phyloP scores from a whole-genome alignment of 2,888 invertebrate genomes.

The Acrobasis repandana region DNA sequence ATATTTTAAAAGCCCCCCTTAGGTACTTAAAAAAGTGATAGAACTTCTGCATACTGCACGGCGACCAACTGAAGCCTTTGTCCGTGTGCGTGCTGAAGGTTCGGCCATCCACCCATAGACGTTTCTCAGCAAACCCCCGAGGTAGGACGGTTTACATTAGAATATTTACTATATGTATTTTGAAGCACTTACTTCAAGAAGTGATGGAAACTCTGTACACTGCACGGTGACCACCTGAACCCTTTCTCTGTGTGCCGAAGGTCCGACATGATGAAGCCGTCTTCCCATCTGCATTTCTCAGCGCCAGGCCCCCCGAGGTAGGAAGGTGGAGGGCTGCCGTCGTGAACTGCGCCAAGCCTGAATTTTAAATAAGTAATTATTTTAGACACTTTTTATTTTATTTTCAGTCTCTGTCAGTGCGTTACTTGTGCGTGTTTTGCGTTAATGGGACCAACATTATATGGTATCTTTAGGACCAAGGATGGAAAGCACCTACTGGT shows the following conservation, averaged over 20 bases:
- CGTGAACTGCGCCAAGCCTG: slow-evolving; percentile 97
- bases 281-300: slow-evolving; percentile 97
- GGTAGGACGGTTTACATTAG: slow-evolving; percentile 94
- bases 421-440: not conserved
- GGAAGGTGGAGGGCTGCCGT: slow-evolving; percentile 96
- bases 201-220: slow-evolving; percentile 96
- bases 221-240: slow-evolving; percentile 97
- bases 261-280: slow-evolving; percentile 98
- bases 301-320: slow-evolving; percentile 97
- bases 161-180: no score
- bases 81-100: slow-evolving; percentile 96
- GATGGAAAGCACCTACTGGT: no score
- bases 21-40: slow-evolving; percentile 98
- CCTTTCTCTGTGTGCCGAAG: slow-evolving; percentile 96
- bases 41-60: slow-evolving; percentile 96
- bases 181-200: slow-evolving; percentile 90
- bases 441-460: not conserved
- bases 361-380: slow-evolving; percentile 27
- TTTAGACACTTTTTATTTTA: not conserved
- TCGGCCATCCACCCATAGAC: slow-evolving; percentile 97
- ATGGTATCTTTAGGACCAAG: no score
- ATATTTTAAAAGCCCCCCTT: no score
- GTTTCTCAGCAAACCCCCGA: slow-evolving; percentile 97
- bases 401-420: not conserved
- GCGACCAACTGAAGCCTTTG: slow-evolving; percentile 97